phyloP scores from a whole-genome alignment of 2,888 invertebrate genomes.

The Apodemia mormo region DNA sequence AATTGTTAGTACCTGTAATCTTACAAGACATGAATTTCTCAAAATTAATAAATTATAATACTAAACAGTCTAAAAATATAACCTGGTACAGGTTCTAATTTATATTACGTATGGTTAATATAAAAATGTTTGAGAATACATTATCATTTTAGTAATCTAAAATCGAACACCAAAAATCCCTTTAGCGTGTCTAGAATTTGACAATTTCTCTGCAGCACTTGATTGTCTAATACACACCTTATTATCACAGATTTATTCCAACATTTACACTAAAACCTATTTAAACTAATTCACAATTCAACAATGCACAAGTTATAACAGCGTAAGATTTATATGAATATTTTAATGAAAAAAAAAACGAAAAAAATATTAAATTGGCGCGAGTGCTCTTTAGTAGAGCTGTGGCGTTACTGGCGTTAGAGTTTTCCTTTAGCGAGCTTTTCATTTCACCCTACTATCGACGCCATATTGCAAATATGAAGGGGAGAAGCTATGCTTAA shows the following conservation, averaged over 20 bases:
- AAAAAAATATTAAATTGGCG: constrained; percentile 17
- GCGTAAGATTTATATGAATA: neutral
- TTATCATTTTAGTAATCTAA: neutral
- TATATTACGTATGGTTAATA: no score
- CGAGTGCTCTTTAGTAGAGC: constrained; percentile 42
- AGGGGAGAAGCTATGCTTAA: neutral
- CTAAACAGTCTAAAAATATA: no score
- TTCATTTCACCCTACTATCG: neutral
- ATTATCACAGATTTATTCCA: constrained; percentile 2
- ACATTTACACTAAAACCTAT: neutral
- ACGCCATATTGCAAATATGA: constrained; percentile 5
- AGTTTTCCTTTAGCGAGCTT: neutral
- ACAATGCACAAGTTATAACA: neutral
- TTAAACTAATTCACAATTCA: neutral
- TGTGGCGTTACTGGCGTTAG: constrained; percentile 50
- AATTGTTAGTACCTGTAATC: no score
- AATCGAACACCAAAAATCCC: neutral
- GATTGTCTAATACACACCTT: neutral
- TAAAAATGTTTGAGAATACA: no score
- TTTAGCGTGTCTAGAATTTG: neutral
- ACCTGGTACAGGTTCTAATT: no score
- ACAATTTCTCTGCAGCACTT: neutral
- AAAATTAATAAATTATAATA: no score
- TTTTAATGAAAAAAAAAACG: neutral
- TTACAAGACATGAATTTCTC: no score